Percentiles rank a stretch among this genome's conserved stretches.
Evolutionary conservation across 2,113 vertebrate species (phyloP).

Genomic region (Pseudonaja textilis): DNA sequence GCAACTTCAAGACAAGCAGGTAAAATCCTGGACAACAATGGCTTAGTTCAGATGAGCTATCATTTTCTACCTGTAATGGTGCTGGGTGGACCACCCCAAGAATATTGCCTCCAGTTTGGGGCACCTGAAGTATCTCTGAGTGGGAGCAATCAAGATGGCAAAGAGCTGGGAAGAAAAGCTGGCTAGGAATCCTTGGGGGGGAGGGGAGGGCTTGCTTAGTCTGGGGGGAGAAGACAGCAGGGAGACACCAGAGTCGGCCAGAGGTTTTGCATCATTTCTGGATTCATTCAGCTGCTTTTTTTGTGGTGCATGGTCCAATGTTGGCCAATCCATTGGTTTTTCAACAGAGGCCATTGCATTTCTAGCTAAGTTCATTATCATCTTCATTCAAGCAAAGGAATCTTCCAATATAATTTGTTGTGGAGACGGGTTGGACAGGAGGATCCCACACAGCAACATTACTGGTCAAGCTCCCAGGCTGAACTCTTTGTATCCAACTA

Average conservation of each 20-base stretch:
- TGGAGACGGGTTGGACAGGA: background rate
- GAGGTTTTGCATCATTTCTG: background rate
- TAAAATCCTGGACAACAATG: background rate
- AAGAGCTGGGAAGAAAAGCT: background rate
- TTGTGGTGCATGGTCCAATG: background rate
- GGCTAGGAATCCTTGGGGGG: background rate
- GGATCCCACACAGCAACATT: background rate
- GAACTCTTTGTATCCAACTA: background rate
- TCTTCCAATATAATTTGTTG: background rate
- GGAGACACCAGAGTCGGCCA: no score
- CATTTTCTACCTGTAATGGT: background rate
- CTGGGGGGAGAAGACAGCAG: background rate
- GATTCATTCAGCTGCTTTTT: background rate
- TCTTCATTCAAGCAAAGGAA: background rate
- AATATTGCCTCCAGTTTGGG: background rate
- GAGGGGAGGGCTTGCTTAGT: background rate
- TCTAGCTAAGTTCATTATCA: background rate
- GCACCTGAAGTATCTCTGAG: background rate
- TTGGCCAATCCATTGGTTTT: background rate
- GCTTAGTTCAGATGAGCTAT: background rate
- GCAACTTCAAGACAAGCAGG: background rate
- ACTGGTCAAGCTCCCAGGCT: background rate
- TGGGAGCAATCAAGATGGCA: background rate
- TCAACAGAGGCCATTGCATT: background rate
- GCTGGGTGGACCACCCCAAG: background rate